phyloP scores from a whole-genome alignment of 2,888 invertebrate species.

The Periphyllus acericola region DNA sequence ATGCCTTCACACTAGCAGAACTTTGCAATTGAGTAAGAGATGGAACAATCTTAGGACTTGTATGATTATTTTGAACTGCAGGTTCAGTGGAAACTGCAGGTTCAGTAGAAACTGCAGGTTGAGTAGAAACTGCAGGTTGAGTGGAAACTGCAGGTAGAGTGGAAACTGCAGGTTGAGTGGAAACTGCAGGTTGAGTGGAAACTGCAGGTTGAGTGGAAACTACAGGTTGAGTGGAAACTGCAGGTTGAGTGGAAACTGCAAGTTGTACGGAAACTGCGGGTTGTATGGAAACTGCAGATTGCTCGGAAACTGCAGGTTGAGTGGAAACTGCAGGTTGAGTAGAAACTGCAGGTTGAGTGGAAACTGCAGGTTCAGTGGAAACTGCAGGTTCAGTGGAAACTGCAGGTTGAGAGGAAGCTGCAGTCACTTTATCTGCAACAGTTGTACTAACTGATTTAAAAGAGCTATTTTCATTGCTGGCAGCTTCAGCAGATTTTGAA shows the following conservation, averaged over 20 bases:
- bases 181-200: background rate
- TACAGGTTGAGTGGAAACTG: no score
- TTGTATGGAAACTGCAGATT: background rate
- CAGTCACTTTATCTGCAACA: background rate
- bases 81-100: background rate
- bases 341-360: no score
- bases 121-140: background rate
- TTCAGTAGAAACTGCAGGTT: no score
- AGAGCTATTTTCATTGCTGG: constrained; percentile 30
- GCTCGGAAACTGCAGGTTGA: no score
- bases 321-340: background rate
- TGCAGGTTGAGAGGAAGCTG: no score
- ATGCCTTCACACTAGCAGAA: background rate
- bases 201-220: no score
- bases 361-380: background rate
- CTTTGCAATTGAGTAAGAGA: constrained; percentile 18
- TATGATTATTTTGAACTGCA: background rate
- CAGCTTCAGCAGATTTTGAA: constrained; percentile 38
- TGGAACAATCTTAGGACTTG: constrained; percentile 2
- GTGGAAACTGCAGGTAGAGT: no score
- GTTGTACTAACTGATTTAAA: constrained; percentile 12
- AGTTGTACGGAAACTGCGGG: background rate
- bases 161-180: no score
- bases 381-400: no score
- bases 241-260: background rate